Base-by-base conservation (phyloP, 1,140 invertebrate species). In the Homarus americanus region DNA sequence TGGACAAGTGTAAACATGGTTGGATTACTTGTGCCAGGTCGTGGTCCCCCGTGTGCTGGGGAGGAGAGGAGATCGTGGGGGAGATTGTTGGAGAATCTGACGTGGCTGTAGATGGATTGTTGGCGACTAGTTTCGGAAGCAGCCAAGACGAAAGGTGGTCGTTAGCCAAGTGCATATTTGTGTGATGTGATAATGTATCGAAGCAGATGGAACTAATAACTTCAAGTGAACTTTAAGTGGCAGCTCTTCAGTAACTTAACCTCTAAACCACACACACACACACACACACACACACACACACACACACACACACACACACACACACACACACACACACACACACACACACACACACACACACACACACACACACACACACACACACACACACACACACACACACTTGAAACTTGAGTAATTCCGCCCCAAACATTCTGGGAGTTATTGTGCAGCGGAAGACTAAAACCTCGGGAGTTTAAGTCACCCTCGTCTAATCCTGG, bases 401-500 rank as follows among this genome's bases (percentile, higher is more conserved):
- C n/a, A 49, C 72, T n/a, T 53, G 84, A 86, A 82, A 88, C 76
- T 79, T 40, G 63, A 80, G 76, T 88, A 76, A 41, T 40, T 73
- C 41, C 79, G 1, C 53, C n/a, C n/a, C 63, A 63, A 69, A 58
- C 86, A 88, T 88, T 88, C 87, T 63, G 34, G 36, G 63, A 89
- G 80, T 89, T 82, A 89, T 38, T 82, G 40, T 72, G 41, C 63
- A 44, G 44, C 63, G 58, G 38, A 75, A 34, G 79, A 53, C 78
- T 82, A 40, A 32, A 82, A 34, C 66, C 75, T 28, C 58, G 38
- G 76, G 86, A 17, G 32, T 82, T 82, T 89, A 89, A 89, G 87
- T 89, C 76, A 89, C 79, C 87, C 41, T 41, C 75, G 85, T 82
- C 63, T 89, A 89, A 89, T 89, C 87, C 87, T 82, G 87, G 87